phyloP scores from a whole-genome alignment of 1,140 invertebrate species.

The Eueides isabella region DNA sequence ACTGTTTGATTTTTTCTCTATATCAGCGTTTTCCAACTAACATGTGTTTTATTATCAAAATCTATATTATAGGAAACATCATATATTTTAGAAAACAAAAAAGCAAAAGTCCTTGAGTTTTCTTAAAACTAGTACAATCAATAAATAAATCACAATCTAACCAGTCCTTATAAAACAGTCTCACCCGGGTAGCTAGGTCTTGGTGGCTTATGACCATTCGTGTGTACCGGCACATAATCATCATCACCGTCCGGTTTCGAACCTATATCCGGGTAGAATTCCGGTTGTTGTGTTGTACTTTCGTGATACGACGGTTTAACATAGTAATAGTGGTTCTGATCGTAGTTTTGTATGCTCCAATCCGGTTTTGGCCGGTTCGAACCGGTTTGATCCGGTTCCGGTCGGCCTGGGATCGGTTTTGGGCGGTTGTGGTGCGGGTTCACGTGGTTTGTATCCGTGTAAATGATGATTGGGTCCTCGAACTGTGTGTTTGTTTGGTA shows the following conservation, averaged over 20 bases:
- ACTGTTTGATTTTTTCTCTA: background rate
- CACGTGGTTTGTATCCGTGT: conserved; percentile 67
- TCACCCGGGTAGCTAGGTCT: conserved; percentile 79
- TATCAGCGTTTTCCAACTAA: background rate
- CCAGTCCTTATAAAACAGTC: conserved; percentile 45
- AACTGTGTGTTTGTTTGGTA: conserved; percentile 76
- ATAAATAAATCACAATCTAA: conserved; percentile 14
- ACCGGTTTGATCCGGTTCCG: conserved; percentile 53
- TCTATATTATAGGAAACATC: background rate
- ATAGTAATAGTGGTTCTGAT: conserved; percentile 74
- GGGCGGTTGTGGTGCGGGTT: conserved; percentile 68
- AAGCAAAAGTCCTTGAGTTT: conserved; percentile 46
- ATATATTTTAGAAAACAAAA: background rate
- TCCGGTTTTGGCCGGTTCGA: conserved; percentile 62
- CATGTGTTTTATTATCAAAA: background rate
- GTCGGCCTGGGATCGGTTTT: conserved; percentile 59
- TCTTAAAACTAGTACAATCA: conserved; percentile 19
- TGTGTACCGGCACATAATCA: conserved; percentile 73
- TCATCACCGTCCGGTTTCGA: conserved; percentile 61
- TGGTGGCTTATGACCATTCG: conserved; percentile 63
- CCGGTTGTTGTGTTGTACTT: conserved; percentile 63
- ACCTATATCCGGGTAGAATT: conserved; percentile 59
- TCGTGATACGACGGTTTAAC: conserved; percentile 81
- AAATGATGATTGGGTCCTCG: conserved; percentile 81
- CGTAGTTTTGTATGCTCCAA: conserved; percentile 57